Percentiles rank a stretch among this genome's conserved stretches.
Evolutionary conservation across 2,113 vertebrate genomes (phyloP).

Genomic region (Jaculus jaculus): DNA sequence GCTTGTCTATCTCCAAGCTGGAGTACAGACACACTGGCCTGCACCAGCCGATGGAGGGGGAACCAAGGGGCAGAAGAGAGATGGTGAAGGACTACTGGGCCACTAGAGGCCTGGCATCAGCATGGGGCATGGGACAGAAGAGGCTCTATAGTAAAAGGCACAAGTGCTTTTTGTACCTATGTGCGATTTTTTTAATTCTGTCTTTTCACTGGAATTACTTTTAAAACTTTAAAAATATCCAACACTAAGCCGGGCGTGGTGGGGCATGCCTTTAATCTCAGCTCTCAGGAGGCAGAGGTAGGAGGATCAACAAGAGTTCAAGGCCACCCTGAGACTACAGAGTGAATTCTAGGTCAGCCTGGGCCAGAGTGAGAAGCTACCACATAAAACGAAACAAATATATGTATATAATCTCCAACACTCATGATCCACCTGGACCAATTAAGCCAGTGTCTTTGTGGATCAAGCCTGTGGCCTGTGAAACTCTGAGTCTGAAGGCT

Average conservation of each 20-base stretch:
- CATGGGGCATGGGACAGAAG: no score
- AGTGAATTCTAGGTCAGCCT: no score
- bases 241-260: no score
- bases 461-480: not conserved
- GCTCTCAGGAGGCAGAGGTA: no score
- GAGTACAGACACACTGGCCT: not conserved
- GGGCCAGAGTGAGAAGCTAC: no score
- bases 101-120: not conserved
- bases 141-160: not conserved
- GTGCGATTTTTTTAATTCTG: not conserved
- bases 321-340: no score
- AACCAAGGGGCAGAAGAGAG: not conserved
- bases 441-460: not conserved
- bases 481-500: not conserved
- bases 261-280: no score
- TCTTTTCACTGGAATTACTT: not conserved
- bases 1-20: fast-evolving
- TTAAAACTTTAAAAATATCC: slow-evolving; percentile 13
- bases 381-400: no score
- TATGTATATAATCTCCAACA: no score
- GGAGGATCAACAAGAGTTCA: no score
- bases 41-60: no score
- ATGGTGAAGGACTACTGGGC: not conserved
- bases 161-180: not conserved
- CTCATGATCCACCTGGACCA: not conserved